Conservation (phyloP, 2,113 vertebrate genomes). For the Pollimyrus isidori region DNA sequence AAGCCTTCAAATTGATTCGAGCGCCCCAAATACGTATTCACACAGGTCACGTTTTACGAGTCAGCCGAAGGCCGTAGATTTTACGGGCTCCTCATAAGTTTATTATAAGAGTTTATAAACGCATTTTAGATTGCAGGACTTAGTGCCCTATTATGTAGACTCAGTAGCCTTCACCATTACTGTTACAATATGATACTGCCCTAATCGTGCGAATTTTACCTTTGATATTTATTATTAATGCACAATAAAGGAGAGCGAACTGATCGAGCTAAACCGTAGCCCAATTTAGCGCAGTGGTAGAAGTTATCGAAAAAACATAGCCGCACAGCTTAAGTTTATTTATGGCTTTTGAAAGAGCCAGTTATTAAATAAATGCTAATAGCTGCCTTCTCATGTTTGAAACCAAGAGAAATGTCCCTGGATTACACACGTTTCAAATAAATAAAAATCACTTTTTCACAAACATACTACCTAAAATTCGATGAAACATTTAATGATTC, state of each 20-base stretch:
- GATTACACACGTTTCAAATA: neutral
- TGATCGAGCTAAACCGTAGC: neutral
- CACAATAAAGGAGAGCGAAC: neutral
- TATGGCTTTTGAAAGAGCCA: neutral
- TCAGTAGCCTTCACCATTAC: neutral
- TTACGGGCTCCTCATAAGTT: neutral
- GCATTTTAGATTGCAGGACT: neutral
- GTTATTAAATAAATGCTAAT: neutral
- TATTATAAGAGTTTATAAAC: neutral
- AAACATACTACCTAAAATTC: neutral
- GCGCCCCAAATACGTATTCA: neutral
- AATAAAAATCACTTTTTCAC: neutral
- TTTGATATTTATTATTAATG: neutral
- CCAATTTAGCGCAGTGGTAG: neutral
- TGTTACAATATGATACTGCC: neutral
- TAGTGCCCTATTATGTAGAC: neutral
- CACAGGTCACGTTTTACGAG: neutral
- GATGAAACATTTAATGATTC: neutral
- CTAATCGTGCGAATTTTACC: neutral
- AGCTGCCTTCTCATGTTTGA: neutral
- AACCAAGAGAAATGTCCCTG: neutral
- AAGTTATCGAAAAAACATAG: neutral
- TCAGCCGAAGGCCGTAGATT: neutral
- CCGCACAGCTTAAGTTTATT: neutral
- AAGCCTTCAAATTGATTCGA: neutral